A percentile compares a stretch with the other conserved stretches of the same genome.
These are phyloP conservation scores for Iguana delicatissima DNA, from an alignment of 2,797 vertebrate species.

Conservation along the genomic window DNA sequence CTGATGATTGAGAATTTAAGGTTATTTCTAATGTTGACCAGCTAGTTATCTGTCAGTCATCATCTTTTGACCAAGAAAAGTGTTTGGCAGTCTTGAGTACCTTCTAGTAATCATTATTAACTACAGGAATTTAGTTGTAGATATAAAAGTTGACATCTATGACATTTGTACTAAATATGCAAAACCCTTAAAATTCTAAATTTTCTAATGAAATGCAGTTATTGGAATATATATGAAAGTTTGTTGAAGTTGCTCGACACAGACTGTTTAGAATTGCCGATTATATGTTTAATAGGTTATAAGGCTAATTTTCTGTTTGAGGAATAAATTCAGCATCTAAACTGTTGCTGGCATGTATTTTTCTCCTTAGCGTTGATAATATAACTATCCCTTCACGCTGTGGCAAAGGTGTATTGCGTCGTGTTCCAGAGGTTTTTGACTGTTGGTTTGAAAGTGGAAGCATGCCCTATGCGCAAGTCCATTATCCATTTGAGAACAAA, in stretches of 20 bases:
- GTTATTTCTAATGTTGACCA: neutral
- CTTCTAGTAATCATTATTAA: neutral
- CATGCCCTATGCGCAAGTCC: constrained; percentile 97
- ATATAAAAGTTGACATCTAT: neutral
- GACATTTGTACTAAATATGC: neutral
- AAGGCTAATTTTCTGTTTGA: neutral
- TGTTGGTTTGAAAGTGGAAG: constrained; percentile 99
- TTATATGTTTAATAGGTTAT: neutral
- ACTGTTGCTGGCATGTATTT: constrained; percentile 1
- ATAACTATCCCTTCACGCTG: constrained; percentile 89
- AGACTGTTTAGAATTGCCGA: neutral
- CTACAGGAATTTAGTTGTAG: neutral
- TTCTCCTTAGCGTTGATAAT: constrained; percentile 84
- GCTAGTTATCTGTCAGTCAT: too few species aligned
- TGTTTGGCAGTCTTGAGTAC: neutral
- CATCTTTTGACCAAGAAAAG: too few species aligned
- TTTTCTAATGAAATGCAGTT: rapidly evolving
- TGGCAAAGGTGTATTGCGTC: constrained; percentile 88
- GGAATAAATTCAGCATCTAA: neutral
- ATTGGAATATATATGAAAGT: neutral
- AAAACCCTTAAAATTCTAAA: neutral
- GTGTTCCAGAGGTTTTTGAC: constrained; percentile 94
- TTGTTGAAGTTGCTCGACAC: neutral
- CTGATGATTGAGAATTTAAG: neutral
- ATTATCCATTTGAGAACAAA: constrained; percentile 94